Base-by-base conservation (phyloP, 92 coral and sea anemone species). In the Epizoanthus rinbou region DNA sequence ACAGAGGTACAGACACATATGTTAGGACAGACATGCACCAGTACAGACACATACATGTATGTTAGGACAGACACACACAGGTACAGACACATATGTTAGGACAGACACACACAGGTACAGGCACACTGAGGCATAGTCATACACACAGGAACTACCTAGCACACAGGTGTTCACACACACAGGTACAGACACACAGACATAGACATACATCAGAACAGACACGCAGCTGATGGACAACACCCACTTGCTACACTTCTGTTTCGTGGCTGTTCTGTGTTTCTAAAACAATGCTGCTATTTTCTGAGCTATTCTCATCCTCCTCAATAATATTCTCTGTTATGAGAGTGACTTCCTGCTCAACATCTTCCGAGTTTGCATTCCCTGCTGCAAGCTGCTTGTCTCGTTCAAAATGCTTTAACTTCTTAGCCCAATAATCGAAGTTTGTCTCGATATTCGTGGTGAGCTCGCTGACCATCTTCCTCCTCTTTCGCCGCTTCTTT, bases 271-370 rank as follows among this genome's bases (percentile, higher is more conserved):
- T 78, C 22, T 60, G 82, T 47, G 82, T 9, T 37, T 78, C 82
- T 21, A 69, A 78, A 24, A 41, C 82, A 8, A 21, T 79, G 74
- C 95, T 93, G 79, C 94, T 90, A 31, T 81, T 86, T 73, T 93
- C 98, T 18, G 98, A 93, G 57, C 98, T 90, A 76, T 93, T 93
- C 53, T 93, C 98, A 62, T 93, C 98, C 72, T 93, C 98, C 50
- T 91, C 98, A 3, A 93, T 91, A 33, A 88, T 87, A 28, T 93
- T 92, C 23, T 91, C 91, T 11, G 89, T 88, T 69, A 91, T 75
- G 8, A 90, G 87, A 15, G 91, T 59, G 28, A 93, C 71, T 28
- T 81, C 89, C 37, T 73, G 87, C 57, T 89, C 88, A 2, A 83
- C 85, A 17, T 72, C 91, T 2, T 87, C 89, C 56, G 86, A 87